Conservation (phyloP, 2,888 invertebrate genomes). For the Caenorhabditis sulstoni region DNA sequence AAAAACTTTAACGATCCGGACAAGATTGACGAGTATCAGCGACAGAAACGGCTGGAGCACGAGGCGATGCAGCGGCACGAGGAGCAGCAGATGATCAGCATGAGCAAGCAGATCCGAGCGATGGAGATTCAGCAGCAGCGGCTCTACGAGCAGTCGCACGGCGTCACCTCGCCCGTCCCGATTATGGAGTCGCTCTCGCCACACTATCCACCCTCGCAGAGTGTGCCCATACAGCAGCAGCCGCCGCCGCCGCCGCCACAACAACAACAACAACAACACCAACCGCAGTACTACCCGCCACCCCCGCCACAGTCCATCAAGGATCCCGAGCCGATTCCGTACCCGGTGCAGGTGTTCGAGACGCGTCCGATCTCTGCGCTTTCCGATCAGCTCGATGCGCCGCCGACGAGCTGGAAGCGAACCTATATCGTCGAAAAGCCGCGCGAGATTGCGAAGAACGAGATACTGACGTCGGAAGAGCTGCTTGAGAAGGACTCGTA, state of each 20-base stretch:
- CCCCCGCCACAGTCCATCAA: slow-evolving; percentile 24
- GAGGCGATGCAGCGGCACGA: slow-evolving; percentile 75
- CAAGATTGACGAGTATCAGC: slow-evolving; percentile 72
- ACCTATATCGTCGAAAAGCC: slow-evolving; percentile 75
- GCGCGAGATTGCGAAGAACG: slow-evolving; percentile 74
- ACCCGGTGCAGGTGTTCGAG: slow-evolving; percentile 76
- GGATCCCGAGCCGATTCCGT: slow-evolving; percentile 42
- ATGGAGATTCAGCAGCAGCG: slow-evolving; percentile 73
- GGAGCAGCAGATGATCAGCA: slow-evolving; percentile 64
- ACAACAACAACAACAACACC: slow-evolving; percentile 9
- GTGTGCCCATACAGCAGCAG: not conserved
- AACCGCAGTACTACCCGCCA: slow-evolving; percentile 19
- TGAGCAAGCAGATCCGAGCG: slow-evolving; percentile 75
- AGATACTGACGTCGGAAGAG: slow-evolving; percentile 79
- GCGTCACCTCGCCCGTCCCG: slow-evolving; percentile 69
- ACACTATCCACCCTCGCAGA: slow-evolving; percentile 25
- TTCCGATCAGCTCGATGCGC: slow-evolving; percentile 59
- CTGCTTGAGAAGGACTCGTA: slow-evolving; percentile 76
- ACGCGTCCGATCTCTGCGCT: slow-evolving; percentile 77
- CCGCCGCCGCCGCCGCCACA: slow-evolving; percentile 21
- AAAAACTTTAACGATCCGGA: slow-evolving; percentile 76
- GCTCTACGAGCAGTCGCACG: slow-evolving; percentile 69
- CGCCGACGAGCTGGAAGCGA: slow-evolving; percentile 57
- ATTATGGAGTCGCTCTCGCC: slow-evolving; percentile 60
- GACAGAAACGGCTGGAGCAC: slow-evolving; percentile 74